Base-by-base conservation (phyloP, 2,797 vertebrate species). In the Enoplosus armatus region DNA sequence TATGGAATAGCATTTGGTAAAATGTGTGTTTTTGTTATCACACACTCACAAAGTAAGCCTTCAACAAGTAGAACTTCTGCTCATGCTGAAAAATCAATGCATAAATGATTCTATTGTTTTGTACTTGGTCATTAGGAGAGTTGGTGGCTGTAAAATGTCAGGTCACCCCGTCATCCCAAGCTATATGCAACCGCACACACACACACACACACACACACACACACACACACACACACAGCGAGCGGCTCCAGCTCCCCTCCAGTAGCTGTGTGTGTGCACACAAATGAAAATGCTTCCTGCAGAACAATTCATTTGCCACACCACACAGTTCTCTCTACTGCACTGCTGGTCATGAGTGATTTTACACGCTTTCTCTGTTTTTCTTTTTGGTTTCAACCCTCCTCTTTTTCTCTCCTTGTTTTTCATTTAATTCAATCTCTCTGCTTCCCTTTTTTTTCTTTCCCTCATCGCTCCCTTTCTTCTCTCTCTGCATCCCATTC, bases 271-370 rank as follows among this genome's bases (percentile, higher is more conserved):
- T 55, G 66, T 83, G 66, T 66, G 59, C 69, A 72, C 72, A 87
- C 61, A 86, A 85, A 90, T 82, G 69, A 88, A 87, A 90, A 89
- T 77, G 73, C 71, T 88, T 89, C 78, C 84, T 75, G 77, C 84
- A 81, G 89, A 90, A 88, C 71, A 84, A 91, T 85, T 90, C 22
- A 85, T 88, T 90, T 81, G 77, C 76, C 66, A 76, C 66, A 64
- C 61, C 68, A n/a, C 72, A 75, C 79, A 67, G 56, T 79, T 89
- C 65, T 71, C 62, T 82, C 70, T 22, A 4, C 72, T 62, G 62
- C 80, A 68, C 63, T 60, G 79, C 69, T 81, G 80, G 62, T 80
- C 63, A 80, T 41, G 70, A 65, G 31, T 60, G 81, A 72, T 76
- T 88, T 85, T 59, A 56, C 68, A 72, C 35, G 2, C 55, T 33